Evolutionary conservation across 2,113 vertebrate species (phyloP).

Genomic region (Phodopus roborovskii): DNA sequence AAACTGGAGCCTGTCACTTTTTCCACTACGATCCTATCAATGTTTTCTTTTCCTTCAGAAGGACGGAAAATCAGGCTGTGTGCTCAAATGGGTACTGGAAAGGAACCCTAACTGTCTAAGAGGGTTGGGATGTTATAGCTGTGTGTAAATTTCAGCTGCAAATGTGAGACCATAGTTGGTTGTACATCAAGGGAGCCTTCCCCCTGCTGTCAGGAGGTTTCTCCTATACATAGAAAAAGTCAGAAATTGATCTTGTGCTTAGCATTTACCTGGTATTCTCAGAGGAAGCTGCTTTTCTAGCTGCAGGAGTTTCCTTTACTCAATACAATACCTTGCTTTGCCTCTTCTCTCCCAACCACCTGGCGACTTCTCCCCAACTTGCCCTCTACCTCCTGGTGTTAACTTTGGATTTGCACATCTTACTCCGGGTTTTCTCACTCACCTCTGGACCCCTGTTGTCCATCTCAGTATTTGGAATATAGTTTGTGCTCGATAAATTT

Average conservation of each 20-base stretch:
- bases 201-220: neutral
- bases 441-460: neutral
- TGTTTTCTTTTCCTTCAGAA: neutral
- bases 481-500: neutral
- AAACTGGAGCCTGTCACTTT: neutral
- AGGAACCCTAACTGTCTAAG: neutral
- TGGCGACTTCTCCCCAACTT: accelerated
- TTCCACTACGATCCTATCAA: neutral
- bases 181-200: neutral
- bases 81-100: conserved; percentile 10
- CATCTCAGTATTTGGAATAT: neutral
- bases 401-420: neutral
- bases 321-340: neutral
- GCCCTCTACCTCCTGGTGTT: neutral
- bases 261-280: conserved; percentile 60
- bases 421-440: neutral
- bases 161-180: neutral
- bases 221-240: neutral
- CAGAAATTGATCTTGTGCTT: conserved; percentile 53
- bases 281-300: neutral
- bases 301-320: neutral
- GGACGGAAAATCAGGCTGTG: neutral
- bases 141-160: conserved; percentile 54
- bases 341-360: neutral
- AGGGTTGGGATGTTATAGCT: neutral